phyloP scores from a whole-genome alignment of 2,113 vertebrate species.

The Ceyx margarethae region DNA sequence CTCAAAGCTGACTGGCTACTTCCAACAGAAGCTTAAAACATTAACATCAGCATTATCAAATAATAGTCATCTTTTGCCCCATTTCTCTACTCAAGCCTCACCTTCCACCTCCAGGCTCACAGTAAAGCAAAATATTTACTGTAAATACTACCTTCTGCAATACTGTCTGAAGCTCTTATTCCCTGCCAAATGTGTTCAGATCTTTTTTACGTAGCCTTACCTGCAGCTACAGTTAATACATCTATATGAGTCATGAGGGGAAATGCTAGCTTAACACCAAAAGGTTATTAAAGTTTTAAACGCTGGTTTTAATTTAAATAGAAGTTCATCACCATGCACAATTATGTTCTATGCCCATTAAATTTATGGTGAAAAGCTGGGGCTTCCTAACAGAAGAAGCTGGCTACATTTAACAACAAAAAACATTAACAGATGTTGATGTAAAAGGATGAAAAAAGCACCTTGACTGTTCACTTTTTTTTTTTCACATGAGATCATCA shows the following conservation, averaged over 20 bases:
- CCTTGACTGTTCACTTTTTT: not conserved
- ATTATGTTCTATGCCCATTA: not conserved
- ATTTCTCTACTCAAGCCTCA: not conserved
- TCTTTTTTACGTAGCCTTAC: not conserved
- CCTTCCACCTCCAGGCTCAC: not conserved
- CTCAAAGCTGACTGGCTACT: not conserved
- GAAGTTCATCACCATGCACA: not conserved
- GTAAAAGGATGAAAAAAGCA: not conserved
- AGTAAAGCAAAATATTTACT: not conserved
- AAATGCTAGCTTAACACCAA: conserved; percentile 8
- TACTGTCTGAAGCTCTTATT: not conserved
- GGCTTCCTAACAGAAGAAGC: not conserved
- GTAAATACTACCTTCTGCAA: not conserved
- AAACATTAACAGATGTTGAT: not conserved
- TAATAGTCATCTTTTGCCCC: not conserved
- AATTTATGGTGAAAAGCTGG: not conserved
- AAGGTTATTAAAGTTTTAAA: conserved; percentile 13
- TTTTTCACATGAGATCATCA: conserved; percentile 6
- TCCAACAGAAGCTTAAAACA: not conserved
- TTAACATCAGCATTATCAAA: not conserved
- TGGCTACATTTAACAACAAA: not conserved
- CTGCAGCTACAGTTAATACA: not conserved
- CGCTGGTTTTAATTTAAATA: not conserved
- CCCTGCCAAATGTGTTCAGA: not conserved
- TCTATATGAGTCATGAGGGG: not conserved